Evolutionary conservation across 2,113 vertebrate genomes (phyloP), one percentile per base, ranked within the genome.

Genomic region (Dipodomys merriami): DNA sequence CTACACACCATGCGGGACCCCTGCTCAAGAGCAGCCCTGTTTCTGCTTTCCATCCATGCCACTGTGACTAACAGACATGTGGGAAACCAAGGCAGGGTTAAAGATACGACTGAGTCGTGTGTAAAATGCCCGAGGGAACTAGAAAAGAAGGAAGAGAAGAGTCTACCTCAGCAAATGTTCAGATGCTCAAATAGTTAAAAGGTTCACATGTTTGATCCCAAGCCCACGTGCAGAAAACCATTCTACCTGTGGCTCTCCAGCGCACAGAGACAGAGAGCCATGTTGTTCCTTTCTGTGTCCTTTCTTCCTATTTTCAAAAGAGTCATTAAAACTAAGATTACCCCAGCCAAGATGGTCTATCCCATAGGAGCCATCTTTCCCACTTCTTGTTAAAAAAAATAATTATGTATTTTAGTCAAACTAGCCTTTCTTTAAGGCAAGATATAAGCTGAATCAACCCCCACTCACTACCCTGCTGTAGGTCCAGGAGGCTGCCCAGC

Each of bases 221-320:
- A 89, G 46, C 19, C 81, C 9, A 62, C 6, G 3, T 35, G 77
- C 18, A 85, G 88, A 46, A 39, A 83, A 2, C 46, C 72, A 89
- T n/a, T 13, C 1, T 60, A 60, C 83, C 25, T 29, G 20, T 60
- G 53, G 4, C 7, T 53, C 35, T 72, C 13, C 9, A 33, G 87
- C 44, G 30, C 19, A 0, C 9, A 29, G 27, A 10, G 88, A 69
- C 9, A 81, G 69, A 60, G 9, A 81, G n/a, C 20, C 44, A 44
- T 93, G 81, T 71, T 93, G 65, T 65, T 94, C 9, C 6, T 18
- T 91, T 29, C 35, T 11, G 8, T 6, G 16, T 64, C 49, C 23
- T 92, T 94, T 80, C 67, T 88, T 62, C 20, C 73, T 65, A n/a
- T 57, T 83, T 93, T 72, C 83, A 83, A 67, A 83, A 86, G 19